Percentiles rank a stretch among this genome's conserved stretches.
Conservation (phyloP, 2,888 invertebrate genomes). For the Quadroppia sp. region DNA sequence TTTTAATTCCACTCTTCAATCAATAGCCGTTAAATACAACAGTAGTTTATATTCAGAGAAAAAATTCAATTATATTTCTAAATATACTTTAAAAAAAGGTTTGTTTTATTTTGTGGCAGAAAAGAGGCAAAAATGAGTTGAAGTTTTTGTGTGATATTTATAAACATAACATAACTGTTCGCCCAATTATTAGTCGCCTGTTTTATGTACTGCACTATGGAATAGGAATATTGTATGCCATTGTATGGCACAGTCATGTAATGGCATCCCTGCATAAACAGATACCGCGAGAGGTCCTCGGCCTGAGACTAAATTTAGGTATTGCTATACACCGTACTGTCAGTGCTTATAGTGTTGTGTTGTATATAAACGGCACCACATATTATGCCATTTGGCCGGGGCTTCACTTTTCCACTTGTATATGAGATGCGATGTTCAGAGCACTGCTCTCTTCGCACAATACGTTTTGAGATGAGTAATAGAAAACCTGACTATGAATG, state of each 20-base stretch:
- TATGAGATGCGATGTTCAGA: neutral
- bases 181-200: slow-evolving; percentile 33
- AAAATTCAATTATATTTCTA: slow-evolving; percentile 18
- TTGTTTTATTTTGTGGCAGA: slow-evolving; percentile 35
- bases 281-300: slow-evolving; percentile 33
- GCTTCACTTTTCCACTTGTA: neutral
- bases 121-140: slow-evolving; percentile 31
- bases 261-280: slow-evolving; percentile 23
- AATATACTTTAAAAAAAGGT: slow-evolving; percentile 24
- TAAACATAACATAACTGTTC: slow-evolving; percentile 30
- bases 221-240: neutral
- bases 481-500: slow-evolving; percentile 19
- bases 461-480: neutral
- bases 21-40: neutral
- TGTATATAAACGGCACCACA: neutral
- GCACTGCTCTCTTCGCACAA: slow-evolving; percentile 21
- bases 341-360: neutral
- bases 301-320: slow-evolving; percentile 36
- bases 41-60: neutral
- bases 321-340: neutral
- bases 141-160: slow-evolving; percentile 36
- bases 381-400: neutral
- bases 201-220: slow-evolving; percentile 22
- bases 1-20: neutral
- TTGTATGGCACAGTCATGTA: neutral